phyloP scores from a whole-genome alignment of 2,797 vertebrate genomes.

The Alfaro cultratus region DNA sequence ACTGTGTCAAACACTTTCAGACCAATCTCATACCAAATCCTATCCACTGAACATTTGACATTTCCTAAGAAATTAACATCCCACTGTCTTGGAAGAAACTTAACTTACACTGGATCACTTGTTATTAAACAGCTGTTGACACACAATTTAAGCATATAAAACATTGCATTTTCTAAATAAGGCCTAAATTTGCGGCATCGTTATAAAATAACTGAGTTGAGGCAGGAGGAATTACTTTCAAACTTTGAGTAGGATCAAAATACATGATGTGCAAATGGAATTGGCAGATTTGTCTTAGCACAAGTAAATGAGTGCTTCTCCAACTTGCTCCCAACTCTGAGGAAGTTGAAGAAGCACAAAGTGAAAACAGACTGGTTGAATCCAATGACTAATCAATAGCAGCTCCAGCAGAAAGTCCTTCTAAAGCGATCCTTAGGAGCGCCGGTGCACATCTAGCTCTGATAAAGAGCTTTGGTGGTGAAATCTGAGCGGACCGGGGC shows the following conservation, averaged over 20 bases:
- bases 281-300: background rate
- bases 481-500: conserved; percentile 37
- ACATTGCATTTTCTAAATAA: background rate
- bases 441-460: conserved; percentile 7
- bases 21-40: background rate
- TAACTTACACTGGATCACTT: too few relatives aligned
- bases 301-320: background rate
- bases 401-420: background rate
- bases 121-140: too few relatives aligned
- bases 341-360: background rate
- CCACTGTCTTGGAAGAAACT: too few relatives aligned
- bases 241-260: background rate
- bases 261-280: background rate
- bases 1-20: background rate
- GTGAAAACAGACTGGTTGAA: background rate
- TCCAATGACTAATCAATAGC: background rate
- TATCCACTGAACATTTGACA: too few relatives aligned
- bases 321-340: background rate
- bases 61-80: too few relatives aligned
- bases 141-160: too few relatives aligned
- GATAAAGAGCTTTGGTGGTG: conserved; percentile 36
- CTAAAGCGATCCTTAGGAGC: background rate
- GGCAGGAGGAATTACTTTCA: background rate
- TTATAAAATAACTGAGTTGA: background rate
- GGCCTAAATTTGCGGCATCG: background rate